Evolutionary conservation across 2,888 invertebrate species (phyloP), one percentile per base, ranked within the genome.

Genomic region (Catocala nupta): DNA sequence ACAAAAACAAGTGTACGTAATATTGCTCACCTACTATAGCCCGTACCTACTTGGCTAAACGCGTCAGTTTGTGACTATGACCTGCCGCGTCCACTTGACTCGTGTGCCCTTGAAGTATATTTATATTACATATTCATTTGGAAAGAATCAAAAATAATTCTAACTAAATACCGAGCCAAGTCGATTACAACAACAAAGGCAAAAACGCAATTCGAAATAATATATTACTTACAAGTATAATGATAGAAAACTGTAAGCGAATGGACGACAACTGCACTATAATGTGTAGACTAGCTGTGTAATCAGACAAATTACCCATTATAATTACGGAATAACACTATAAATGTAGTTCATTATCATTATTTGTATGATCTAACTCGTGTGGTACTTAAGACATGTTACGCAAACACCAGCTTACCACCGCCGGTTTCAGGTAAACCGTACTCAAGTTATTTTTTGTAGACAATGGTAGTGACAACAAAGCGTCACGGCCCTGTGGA

Each of bases 1-100:
- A 84, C 79, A 77, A 82, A 82, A 82, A 70, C 67, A 68, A 68
- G 42, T 55, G 57, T 66, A 59, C 10, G 49, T 71, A 72, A 78
- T 63, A 71, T 65, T 64, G 64, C 58, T 48, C 57, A 58, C 55
- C 63, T 53, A 69, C 59, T 60, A 55, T 65, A 63, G 52, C 53
- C 63, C 47, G 47, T 61, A 65, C 55, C 52, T 68, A 65, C 33
- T 59, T 67, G 62, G 44, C 51, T 64, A 52, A 60, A 67, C 54
- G 50, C 62, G 56, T 49, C 68, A 63, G 59, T 66, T 58, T 59
- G 56, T 68, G 52, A 55, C 55, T 65, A 52, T 72, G 74, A 78
- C 76, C 73, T 76, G 75, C 67, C 64, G 57, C 67, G 69, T 68
- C 70, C 63, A 74, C 60, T 72, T 68, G 77, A 77, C 79, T 80